Base-by-base conservation (phyloP, 1,140 invertebrate species). In the Medauroidea extradentata region DNA sequence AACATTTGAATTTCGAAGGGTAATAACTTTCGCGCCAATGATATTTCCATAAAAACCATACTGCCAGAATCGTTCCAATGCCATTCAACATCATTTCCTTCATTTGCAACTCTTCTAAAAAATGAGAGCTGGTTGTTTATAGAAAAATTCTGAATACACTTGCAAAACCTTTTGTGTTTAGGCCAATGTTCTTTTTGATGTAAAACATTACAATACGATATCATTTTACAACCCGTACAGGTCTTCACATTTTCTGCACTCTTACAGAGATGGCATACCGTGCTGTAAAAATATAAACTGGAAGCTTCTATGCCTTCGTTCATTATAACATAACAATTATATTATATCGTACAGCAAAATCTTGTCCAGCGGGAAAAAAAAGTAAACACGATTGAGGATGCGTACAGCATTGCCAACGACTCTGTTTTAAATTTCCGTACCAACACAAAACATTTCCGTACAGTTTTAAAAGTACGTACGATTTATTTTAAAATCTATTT, bases 171-270 rank as follows among this genome's bases (percentile, higher is more conserved):
- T n/a, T 52, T 59, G 21, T 59, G 57, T 24, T 1, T 13, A 8
- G 21, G 29, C 57, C 57, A 59, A 38, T 59, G 44, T 39, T 29
- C 18, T 51, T 52, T 59, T 16, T 59, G 57, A 51, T 59, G 57
- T 5, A 16, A 18, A 1, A 24, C 25, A 51, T 43, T n/a, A 42
- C 57, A 59, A 24, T 59, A 59, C 18, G 21, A 42, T 24, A 59
- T 42, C 34, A 59, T 59, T 42, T 39, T 59, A 51, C 57, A 59
- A 1, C 57, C 57, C 9, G 18, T 27, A 42, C 57, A 59, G 29
- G 46, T 51, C 25, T 59, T 59, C 4, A 59, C 23, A 39, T 59
- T 46, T 42, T 23, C 41, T 23, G n/a, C 42, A n/a, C n/a, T 2
- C 25, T 59, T 59, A 42, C 57, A 59, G n/a, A 59, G 23, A 24